Evolutionary conservation across 1,140 invertebrate species (phyloP).

Genomic region (Drosophila mayri): DNA sequence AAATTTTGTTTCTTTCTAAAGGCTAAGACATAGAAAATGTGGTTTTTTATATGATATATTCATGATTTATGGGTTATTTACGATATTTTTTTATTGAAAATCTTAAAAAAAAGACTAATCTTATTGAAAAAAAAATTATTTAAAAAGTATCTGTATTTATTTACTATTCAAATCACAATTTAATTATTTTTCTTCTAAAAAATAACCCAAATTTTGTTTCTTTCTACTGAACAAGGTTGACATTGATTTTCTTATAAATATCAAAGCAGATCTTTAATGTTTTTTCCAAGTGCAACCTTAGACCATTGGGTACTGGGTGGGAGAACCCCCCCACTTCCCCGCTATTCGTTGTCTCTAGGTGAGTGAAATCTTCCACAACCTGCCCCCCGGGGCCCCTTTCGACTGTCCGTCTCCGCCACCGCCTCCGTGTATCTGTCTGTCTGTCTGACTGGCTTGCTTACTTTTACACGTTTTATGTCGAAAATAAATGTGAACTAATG

Average conservation of each 20-base stretch:
- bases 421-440: conserved; percentile 5
- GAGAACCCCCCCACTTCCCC: background rate
- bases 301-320: conserved; percentile 34
- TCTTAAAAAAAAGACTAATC: background rate
- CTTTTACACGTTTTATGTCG: conserved; percentile 81
- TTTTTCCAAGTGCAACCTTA: conserved; percentile 15
- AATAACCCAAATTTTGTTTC: background rate
- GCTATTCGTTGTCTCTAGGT: conserved; percentile 12
- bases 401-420: conserved; percentile 12
- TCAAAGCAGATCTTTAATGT: too few relatives aligned
- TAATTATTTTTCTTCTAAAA: background rate
- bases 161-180: background rate
- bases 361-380: conserved; percentile 49
- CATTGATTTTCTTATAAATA: background rate
- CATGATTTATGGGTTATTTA: background rate
- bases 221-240: background rate
- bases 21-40: background rate
- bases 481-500: conserved; percentile 84
- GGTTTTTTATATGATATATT: background rate
- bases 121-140: background rate
- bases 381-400: conserved; percentile 47
- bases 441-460: conserved; percentile 55
- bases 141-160: background rate
- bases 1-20: background rate
- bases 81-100: background rate